These are phyloP conservation scores for Argyrosomus japonicus DNA, from an alignment of 2,113 vertebrate genomes.

Conservation along the genomic window DNA sequence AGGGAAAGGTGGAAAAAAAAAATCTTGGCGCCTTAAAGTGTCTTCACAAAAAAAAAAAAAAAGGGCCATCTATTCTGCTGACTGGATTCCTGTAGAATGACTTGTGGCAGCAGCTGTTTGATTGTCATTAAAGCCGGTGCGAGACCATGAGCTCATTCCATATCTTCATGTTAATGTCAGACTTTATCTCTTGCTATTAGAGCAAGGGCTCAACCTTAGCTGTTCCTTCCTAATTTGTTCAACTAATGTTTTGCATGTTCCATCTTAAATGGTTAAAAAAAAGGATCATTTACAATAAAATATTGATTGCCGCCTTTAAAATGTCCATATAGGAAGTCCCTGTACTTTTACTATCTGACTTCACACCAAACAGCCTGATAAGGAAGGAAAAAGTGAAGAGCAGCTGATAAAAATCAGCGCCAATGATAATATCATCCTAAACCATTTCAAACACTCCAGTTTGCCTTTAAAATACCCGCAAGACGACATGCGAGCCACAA, in stretches of 20 bases:
- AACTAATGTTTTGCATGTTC: constrained; percentile 14
- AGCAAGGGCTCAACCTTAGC: constrained; percentile 18
- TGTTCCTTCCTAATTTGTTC: constrained; percentile 46
- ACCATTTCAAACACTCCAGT: constrained; percentile 42
- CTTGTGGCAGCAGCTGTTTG: constrained; percentile 78
- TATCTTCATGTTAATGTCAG: constrained; percentile 65
- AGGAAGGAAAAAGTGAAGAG: constrained; percentile 31
- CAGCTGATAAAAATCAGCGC: constrained; percentile 53
- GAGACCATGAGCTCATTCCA: constrained; percentile 66
- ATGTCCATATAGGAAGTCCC: constrained; percentile 10
- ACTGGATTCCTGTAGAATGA: constrained; percentile 78
- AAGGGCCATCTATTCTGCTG: constrained; percentile 76
- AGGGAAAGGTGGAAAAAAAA: constrained; percentile 26
- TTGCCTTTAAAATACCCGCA: constrained; percentile 62
- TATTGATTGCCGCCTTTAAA: constrained; percentile 1
- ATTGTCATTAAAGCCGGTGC: constrained; percentile 68
- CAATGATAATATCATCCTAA: constrained; percentile 55
- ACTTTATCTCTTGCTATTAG: constrained; percentile 51
- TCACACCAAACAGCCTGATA: constrained; percentile 25
- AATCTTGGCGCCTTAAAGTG: constrained; percentile 66
- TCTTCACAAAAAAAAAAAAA: constrained; percentile 70
- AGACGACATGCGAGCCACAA: constrained; percentile 57
- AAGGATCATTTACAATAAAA: background rate
- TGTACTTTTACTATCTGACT: background rate
- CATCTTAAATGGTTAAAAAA: background rate